Evolutionary conservation across 1,140 invertebrate genomes (phyloP), one percentile per base, ranked within the genome.

Genomic region (Neodiprion pinetum): DNA sequence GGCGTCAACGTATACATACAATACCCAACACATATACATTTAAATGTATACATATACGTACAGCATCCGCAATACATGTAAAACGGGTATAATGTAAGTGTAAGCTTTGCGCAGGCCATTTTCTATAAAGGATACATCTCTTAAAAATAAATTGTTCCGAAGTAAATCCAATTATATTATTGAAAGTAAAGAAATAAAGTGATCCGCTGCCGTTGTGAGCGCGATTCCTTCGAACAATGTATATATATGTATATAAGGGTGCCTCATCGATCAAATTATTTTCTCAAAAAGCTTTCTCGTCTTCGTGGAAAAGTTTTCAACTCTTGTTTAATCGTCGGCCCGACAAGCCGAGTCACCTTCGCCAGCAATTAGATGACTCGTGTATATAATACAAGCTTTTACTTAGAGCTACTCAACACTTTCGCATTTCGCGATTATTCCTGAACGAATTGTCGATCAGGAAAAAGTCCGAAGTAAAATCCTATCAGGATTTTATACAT

Each of bases 231-330:
- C 28, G 28, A 40, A 40, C 5, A 40, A 40, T 40, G 5, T 5
- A 40, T 40, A 40, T 40, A 40, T 40, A 40, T 40, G 28, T 40
- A 40, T 40, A 40, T 12, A 61, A 61, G 53, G 53, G 53, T 61
- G 11, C 53, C 53, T 61, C 53, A 61, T 61, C 53, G n/a, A 61
- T 61, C 53, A 61, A 61, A 61, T 61, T 61, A 61, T 61, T 9
- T 61, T 61, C 28, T 40, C 28, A 2, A 40, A 40, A 40, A 40
- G 28, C 28, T 40, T 40, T 40, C 28, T 40, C 28, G 28, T 40
- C 28, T 40, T 40, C 28, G 28, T 0, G 1, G 28, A 40, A 40
- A 40, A 40, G 28, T 40, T 40, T 40, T 40, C 28, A 40, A 40
- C 1, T 40, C 28, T 40, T 40, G 28, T 40, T 40, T 40, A 40